Evolutionary conservation across 2,113 vertebrate species (phyloP), one percentile per base, ranked within the genome.

Genomic region (Puntigrus tetrazona): DNA sequence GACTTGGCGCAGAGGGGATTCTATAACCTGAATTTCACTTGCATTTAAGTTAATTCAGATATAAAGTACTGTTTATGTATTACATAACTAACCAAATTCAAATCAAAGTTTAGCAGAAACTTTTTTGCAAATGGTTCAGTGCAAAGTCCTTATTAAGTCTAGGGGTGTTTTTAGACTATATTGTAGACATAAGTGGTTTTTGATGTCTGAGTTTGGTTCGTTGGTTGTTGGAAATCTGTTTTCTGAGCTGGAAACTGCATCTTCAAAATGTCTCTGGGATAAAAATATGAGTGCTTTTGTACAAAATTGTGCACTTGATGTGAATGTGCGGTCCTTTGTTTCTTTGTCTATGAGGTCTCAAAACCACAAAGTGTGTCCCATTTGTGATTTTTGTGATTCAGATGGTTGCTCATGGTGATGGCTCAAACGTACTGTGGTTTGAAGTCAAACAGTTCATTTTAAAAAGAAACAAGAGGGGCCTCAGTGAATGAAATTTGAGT

Each of bases 41-140:
- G 45, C 22, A 75, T 76, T 79, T 74, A 18, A 55, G 36, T 74
- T 61, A n/a, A 83, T 79, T 74, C 75, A 45, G 47, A 34, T 59
- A 22, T 22, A 76, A 34, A 10, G 29, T 52, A 22, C 45, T 29
- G n/a, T 9, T 25, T 45, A 47, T 47, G 73, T 22, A 22, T 76
- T 45, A 27, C 70, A 27, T 52, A 57, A n/a, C 38, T 13, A 77
- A 55, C 50, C 50, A 36, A 55, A 77, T 36, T 77, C 5, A 57
- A 36, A 65, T 31, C 61, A 18, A 3, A 18, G 14, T 20, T 36
- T 36, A 67, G 16, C 36, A 31, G 27, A 5, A 65, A 65, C 27
- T 3, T 65, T 67, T 31, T 18, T 31, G 61, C 59, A 31, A 34
- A 13, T 55, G 74, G 36, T n/a, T 41, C 20, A 22, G 13, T 13